Conservation (phyloP, 2,888 invertebrate genomes). For the Liodrosophila aerea region DNA sequence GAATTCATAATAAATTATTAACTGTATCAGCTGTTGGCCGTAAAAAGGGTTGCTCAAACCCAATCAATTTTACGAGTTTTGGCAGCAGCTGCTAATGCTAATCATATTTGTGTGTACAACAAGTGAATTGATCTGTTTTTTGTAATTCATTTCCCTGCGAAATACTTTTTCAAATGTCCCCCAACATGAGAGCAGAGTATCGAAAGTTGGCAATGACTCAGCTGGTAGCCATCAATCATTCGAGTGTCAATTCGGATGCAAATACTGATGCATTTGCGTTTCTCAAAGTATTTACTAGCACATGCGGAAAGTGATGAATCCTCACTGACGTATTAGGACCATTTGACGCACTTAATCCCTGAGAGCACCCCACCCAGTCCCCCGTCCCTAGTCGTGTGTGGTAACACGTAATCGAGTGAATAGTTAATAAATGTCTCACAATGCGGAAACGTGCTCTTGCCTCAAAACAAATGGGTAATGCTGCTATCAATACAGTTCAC, state of each 20-base stretch:
- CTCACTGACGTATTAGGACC: too few relatives aligned
- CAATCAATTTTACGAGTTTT: too few relatives aligned
- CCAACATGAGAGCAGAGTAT: too few relatives aligned
- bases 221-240: slow-evolving; percentile 17
- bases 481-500: not conserved
- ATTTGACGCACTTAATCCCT: slow-evolving; percentile 15
- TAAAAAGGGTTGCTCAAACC: too few relatives aligned
- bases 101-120: too few relatives aligned
- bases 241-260: slow-evolving; percentile 18
- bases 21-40: too few relatives aligned
- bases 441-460: slow-evolving; percentile 7
- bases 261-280: slow-evolving; percentile 27
- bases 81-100: too few relatives aligned
- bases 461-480: not conserved
- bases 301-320: too few relatives aligned
- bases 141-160: not conserved
- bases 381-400: too few relatives aligned
- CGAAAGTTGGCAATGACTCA: slow-evolving; percentile 17
- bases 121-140: not conserved
- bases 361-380: too few relatives aligned
- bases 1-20: too few relatives aligned
- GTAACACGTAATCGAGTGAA: too few relatives aligned
- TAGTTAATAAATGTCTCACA: not conserved
- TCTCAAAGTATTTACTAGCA: slow-evolving; percentile 9
- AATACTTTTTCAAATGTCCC: not conserved